Conservation (phyloP, 2,113 vertebrate genomes). For the Polyodon spathula region DNA sequence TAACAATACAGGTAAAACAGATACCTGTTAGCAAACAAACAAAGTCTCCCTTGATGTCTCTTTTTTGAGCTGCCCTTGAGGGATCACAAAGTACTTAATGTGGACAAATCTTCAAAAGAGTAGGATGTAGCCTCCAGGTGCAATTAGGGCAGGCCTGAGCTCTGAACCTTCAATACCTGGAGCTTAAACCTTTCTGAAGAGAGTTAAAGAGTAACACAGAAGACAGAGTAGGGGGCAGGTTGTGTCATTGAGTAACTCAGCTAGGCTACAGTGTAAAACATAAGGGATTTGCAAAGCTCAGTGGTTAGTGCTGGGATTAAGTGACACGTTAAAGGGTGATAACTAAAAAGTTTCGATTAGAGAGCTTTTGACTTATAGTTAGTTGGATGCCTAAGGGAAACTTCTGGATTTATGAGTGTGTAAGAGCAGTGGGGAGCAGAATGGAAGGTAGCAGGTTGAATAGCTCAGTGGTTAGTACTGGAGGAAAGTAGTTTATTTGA, state of each 20-base stretch:
- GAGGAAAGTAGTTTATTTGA: neutral
- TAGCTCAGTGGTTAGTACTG: neutral
- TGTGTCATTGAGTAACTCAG: too few species aligned
- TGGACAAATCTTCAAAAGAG: neutral
- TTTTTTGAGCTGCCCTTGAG: neutral
- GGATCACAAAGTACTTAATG: neutral
- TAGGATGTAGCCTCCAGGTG: neutral
- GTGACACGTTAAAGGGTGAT: slow-evolving; percentile 13
- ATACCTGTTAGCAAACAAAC: too few species aligned
- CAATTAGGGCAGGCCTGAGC: neutral
- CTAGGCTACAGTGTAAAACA: too few species aligned
- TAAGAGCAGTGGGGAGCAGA: too few species aligned
- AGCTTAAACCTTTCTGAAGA: neutral
- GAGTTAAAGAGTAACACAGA: too few species aligned
- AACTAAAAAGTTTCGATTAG: too few species aligned
- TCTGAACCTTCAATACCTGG: too few species aligned
- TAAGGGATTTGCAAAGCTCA: slow-evolving; percentile 1
- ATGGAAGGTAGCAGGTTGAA: slow-evolving; percentile 6
- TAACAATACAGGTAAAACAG: too few species aligned
- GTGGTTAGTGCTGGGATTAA: slow-evolving; percentile 6
- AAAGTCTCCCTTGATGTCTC: neutral
- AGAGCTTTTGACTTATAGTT: too few species aligned
- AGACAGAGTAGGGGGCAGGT: too few species aligned
- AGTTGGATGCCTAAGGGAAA: too few species aligned
- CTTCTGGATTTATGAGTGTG: too few species aligned